Percentiles rank a stretch among this genome's conserved stretches.
Conservation (phyloP, 2,113 vertebrate species). For the Willisornis vidua region DNA sequence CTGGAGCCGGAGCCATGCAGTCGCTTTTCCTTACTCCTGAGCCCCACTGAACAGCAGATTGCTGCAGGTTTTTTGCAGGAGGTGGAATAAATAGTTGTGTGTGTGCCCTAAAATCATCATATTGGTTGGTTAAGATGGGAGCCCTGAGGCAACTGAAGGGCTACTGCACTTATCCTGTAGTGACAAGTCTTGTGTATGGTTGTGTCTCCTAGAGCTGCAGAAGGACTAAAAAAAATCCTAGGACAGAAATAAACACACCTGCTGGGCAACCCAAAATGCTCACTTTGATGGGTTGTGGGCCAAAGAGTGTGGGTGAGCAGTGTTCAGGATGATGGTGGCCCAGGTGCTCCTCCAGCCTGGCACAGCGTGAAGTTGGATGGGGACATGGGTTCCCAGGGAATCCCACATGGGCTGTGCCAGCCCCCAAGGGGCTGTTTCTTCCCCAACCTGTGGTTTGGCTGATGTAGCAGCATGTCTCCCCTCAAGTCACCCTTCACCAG, state of each 20-base stretch:
- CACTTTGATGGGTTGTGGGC: fast-evolving
- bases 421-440: background rate
- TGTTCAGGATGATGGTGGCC: background rate
- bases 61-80: background rate
- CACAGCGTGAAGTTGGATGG: fast-evolving
- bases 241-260: background rate
- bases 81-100: background rate
- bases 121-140: background rate
- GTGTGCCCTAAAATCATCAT: background rate
- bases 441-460: background rate
- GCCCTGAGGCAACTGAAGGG: background rate
- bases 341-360: background rate
- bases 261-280: background rate
- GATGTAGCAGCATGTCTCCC: fast-evolving
- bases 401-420: background rate
- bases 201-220: background rate
- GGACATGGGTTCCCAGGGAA: background rate
- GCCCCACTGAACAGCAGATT: background rate
- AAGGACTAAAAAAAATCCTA: background rate
- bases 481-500: background rate
- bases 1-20: background rate
- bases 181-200: fast-evolving
- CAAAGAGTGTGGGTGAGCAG: background rate
- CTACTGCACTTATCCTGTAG: background rate
- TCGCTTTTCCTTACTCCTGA: background rate